phyloP scores from a whole-genome alignment of 2,888 invertebrate genomes.

The Vesta saturnalis region DNA sequence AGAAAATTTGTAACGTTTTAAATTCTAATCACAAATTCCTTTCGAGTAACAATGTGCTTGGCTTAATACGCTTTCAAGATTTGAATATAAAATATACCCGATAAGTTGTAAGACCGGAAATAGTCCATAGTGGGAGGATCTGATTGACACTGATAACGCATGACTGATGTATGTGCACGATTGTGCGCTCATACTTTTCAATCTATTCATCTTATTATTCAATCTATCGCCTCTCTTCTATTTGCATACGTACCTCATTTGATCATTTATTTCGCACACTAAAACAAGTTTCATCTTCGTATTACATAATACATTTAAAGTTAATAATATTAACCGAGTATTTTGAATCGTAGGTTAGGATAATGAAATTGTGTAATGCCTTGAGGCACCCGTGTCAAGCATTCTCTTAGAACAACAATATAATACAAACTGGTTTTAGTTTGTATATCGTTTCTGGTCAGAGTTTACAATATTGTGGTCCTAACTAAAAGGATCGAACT shows the following conservation, averaged over 20 bases:
- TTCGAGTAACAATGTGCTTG: too few species aligned
- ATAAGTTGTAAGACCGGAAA: slow-evolving; percentile 31
- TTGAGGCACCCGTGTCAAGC: slow-evolving; percentile 7
- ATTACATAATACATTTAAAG: slow-evolving; percentile 4
- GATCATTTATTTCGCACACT: background rate
- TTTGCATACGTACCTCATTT: too few species aligned
- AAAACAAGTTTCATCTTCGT: slow-evolving; percentile 3
- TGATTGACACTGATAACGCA: slow-evolving; percentile 35
- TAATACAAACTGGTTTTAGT: slow-evolving; percentile 11
- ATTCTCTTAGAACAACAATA: slow-evolving; percentile 1
- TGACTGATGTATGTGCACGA: slow-evolving; percentile 27
- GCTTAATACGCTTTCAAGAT: background rate
- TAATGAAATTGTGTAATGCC: slow-evolving; percentile 20
- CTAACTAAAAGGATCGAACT: too few species aligned
- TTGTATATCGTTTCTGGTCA: background rate
- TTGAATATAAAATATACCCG: slow-evolving; percentile 12
- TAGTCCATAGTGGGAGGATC: slow-evolving; percentile 26
- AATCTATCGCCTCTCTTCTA: slow-evolving; percentile 9
- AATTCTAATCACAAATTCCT: slow-evolving; percentile 9
- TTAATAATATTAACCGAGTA: slow-evolving; percentile 5
- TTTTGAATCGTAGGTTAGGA: slow-evolving; percentile 22
- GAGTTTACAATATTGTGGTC: background rate
- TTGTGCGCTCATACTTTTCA: slow-evolving; percentile 33
- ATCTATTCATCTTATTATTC: slow-evolving; percentile 14
- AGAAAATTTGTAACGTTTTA: background rate